Evolutionary conservation across 2,113 vertebrate species (phyloP), one percentile per base, ranked within the genome.

Genomic region (Phyllopteryx taeniolatus): DNA sequence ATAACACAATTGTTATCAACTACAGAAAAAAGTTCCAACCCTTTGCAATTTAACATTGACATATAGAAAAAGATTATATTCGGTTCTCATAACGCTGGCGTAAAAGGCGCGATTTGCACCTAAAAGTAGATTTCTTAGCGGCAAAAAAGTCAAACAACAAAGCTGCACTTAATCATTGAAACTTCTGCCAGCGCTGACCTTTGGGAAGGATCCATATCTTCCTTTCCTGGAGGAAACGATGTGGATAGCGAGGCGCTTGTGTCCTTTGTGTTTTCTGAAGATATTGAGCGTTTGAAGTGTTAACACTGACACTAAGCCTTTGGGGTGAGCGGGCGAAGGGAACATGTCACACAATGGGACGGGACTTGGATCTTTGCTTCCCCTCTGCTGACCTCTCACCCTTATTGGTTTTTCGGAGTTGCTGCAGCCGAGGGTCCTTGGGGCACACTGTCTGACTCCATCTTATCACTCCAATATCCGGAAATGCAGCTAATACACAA

Each of bases 231-330:
- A 90, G 91, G 88, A 91, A 91, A 89, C 79, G 83, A 90, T 87
- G 88, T 87, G 88, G 91, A 91, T 87, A 85, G 86, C 89, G 87
- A 91, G 89, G 88, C 88, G 86, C 90, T 85, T 86, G 88, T 88
- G 91, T 91, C 91, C 93, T 92, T 93, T 91, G 92, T 91, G 44
- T 91, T 91, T 91, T 84, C 86, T 87, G 89, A 89, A 92, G 92
- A 92, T 92, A 93, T 92, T 88, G 91, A 93, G 87, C 89, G 91
- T 93, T 92, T 93, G 92, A 92, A 92, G 92, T 93, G 92, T 91
- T 93, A 93, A 92, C 91, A 88, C 91, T 90, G 88, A 92, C 88
- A 90, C 89, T 89, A 82, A 91, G 91, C 91, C 91, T 92, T 90
- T 87, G 90, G 93, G 91, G 89, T 80, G 71, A 88, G 86, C 71